These are phyloP conservation scores for Trinorchestia longiramus DNA, from an alignment of 1,140 invertebrate genomes.

Conservation along the genomic window DNA sequence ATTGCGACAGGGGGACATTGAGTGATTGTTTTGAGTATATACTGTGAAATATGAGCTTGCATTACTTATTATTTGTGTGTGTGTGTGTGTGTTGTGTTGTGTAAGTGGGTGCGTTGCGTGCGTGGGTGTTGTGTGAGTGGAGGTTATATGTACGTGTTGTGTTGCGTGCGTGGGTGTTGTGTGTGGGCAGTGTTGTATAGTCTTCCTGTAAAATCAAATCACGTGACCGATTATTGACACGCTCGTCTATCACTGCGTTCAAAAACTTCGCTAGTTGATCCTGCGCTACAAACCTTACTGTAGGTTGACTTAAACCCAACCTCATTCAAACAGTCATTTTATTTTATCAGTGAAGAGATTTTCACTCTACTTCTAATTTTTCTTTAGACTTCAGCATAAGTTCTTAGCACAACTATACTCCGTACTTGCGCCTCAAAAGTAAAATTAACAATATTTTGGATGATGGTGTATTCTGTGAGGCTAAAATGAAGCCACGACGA, in stretches of 20 bases:
- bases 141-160: background rate
- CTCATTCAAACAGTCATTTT: background rate
- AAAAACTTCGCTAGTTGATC: background rate
- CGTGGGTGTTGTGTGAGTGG: too few relatives aligned
- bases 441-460: background rate
- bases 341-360: background rate
- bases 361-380: background rate
- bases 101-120: too few relatives aligned
- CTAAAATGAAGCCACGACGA: background rate
- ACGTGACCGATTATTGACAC: background rate
- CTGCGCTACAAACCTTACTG: background rate
- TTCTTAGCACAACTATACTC: background rate
- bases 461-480: too few relatives aligned
- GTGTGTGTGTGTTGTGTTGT: too few relatives aligned
- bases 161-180: background rate
- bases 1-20: too few relatives aligned
- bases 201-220: background rate
- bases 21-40: too few relatives aligned
- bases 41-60: too few relatives aligned
- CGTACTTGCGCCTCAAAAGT: too few relatives aligned
- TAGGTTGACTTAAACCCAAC: background rate
- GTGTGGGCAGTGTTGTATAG: background rate
- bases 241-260: background rate
- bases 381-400: background rate
- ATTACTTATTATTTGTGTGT: too few relatives aligned